A percentile compares a stretch with the other conserved stretches of the same genome.
Conservation (phyloP, 2,113 vertebrate genomes). For the Plotosus lineatus region DNA sequence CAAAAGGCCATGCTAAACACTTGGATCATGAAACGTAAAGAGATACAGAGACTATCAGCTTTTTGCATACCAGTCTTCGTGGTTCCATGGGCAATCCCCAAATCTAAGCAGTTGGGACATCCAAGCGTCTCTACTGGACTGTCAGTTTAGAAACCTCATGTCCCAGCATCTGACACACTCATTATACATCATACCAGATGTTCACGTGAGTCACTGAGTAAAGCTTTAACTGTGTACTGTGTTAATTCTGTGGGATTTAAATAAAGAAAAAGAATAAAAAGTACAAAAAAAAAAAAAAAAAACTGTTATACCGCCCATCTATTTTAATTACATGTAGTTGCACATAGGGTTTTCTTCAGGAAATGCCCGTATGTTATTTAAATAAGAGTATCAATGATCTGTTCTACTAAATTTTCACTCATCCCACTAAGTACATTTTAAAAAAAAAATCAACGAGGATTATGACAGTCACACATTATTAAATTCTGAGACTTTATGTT, state of each 20-base stretch:
- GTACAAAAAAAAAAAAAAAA: not conserved
- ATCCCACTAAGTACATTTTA: conserved; percentile 12
- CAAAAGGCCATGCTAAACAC: not conserved
- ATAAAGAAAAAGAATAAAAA: not conserved
- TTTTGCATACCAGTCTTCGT: not conserved
- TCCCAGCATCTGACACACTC: not conserved
- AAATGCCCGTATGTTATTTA: not conserved
- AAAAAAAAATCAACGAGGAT: not conserved
- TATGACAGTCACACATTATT: conserved; percentile 51
- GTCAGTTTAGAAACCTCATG: not conserved
- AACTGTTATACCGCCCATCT: not conserved
- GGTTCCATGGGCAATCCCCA: not conserved
- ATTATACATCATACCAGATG: not conserved
- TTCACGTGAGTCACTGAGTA: not conserved
- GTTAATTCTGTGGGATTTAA: no score
- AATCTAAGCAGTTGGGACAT: not conserved
- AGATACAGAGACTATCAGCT: not conserved
- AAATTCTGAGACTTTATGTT: conserved; percentile 65
- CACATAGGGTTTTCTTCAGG: not conserved
- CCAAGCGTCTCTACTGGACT: not conserved
- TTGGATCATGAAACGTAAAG: not conserved
- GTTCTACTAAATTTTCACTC: not conserved
- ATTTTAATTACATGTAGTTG: not conserved
- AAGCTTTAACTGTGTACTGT: not conserved
- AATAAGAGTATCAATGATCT: not conserved